These are phyloP conservation scores for Enhydra lutris DNA, from an alignment of 2,113 vertebrate species.

Conservation along the genomic window DNA sequence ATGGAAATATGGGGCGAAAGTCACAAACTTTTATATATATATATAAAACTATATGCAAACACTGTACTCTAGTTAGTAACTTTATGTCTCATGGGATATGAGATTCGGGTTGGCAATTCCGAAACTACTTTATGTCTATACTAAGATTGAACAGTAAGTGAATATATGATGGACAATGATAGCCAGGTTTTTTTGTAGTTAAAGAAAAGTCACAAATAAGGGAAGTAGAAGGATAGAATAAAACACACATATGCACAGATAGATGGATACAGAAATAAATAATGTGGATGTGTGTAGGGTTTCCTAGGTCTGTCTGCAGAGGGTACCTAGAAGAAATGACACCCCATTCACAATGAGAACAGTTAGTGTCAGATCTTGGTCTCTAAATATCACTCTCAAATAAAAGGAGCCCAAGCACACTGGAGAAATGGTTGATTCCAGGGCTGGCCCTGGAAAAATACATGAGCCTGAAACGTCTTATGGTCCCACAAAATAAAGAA, in stretches of 20 bases:
- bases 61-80: not conserved
- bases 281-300: not conserved
- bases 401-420: not conserved
- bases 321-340: not conserved
- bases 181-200: not conserved
- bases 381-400: not conserved
- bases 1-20: not conserved
- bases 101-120: not conserved
- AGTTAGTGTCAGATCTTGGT: not conserved
- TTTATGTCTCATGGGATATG: not conserved
- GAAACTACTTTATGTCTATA: not conserved
- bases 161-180: not conserved
- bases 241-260: not conserved
- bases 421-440: not conserved
- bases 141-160: not conserved
- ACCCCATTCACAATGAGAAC: not conserved
- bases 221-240: not conserved
- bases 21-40: not conserved
- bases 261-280: not conserved
- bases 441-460: not conserved
- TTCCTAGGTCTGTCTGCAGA: not conserved
- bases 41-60: not conserved
- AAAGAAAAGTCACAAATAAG: not conserved
- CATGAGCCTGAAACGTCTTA: not conserved
- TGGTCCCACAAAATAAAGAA: not conserved